Conservation (phyloP, 2,797 vertebrate species). For the Premnoplex brunnescens region DNA sequence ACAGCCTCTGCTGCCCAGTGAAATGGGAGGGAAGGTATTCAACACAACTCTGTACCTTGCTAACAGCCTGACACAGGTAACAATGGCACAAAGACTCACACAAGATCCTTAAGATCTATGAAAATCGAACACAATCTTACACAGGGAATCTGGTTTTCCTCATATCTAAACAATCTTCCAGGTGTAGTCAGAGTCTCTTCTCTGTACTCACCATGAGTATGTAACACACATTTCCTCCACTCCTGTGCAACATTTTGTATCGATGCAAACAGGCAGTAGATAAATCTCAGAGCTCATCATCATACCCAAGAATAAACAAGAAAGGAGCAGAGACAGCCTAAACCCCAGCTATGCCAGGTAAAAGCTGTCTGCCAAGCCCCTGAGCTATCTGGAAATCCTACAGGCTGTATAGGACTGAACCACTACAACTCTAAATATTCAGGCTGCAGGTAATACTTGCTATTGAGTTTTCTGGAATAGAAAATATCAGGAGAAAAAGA, state of each 20-base stretch:
- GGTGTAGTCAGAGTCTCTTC: not conserved
- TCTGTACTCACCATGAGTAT: not conserved
- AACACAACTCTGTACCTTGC: not conserved
- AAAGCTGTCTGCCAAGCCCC: not conserved
- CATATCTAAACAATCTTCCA: not conserved
- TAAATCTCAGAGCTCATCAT: not conserved
- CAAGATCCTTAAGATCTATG: not conserved
- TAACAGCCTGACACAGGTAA: not conserved
- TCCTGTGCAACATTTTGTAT: not conserved
- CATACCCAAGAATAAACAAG: not conserved
- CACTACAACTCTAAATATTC: not conserved
- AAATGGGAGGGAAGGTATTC: not conserved
- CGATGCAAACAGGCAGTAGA: not conserved
- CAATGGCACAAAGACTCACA: not conserved
- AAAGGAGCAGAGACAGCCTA: not conserved
- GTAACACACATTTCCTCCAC: not conserved
- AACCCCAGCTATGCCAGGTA: not conserved
- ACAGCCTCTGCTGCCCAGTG: not conserved
- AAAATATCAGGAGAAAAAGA: not conserved
- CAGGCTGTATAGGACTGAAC: not conserved
- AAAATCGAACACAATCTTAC: not conserved
- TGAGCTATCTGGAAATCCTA: not conserved
- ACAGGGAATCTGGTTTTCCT: not conserved
- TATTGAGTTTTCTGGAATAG: not conserved
- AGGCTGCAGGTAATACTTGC: not conserved